These are phyloP conservation scores for Melanotaenia nigrans DNA, from an alignment of 2,797 vertebrate species.

Conservation along the genomic window DNA sequence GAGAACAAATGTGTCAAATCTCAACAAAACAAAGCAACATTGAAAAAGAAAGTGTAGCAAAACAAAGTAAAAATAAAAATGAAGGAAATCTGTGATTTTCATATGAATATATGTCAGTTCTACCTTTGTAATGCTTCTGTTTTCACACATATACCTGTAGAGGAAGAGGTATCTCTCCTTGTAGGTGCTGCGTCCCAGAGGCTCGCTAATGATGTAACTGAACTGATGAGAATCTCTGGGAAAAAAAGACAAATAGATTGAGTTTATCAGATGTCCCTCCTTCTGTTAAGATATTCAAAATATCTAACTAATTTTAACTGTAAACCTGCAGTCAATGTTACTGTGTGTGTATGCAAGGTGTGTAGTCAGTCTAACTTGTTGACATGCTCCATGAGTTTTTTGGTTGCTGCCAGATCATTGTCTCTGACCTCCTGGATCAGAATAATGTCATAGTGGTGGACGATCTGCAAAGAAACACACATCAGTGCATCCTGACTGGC, in stretches of 20 bases:
- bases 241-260: slow-evolving; percentile 23
- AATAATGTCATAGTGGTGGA: slow-evolving; percentile 87
- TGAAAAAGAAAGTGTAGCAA: too few relatives aligned
- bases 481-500: not conserved
- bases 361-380: slow-evolving; percentile 82
- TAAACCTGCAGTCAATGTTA: not conserved
- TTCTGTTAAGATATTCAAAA: too few relatives aligned
- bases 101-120: too few relatives aligned
- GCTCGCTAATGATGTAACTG: slow-evolving; percentile 84
- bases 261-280: too few relatives aligned
- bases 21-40: too few relatives aligned
- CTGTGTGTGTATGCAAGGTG: rapidly evolving
- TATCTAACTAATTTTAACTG: not conserved
- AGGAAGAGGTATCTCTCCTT: slow-evolving; percentile 93
- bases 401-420: slow-evolving; percentile 86
- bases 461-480: slow-evolving; percentile 78
- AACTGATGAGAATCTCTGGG: slow-evolving; percentile 65
- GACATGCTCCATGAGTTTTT: slow-evolving; percentile 85
- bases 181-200: slow-evolving; percentile 88
- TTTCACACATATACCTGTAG: slow-evolving; percentile 85
- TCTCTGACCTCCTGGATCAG: slow-evolving; percentile 95
- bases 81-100: too few relatives aligned
- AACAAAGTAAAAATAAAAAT: too few relatives aligned
- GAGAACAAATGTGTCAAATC: too few relatives aligned
- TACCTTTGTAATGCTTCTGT: too few relatives aligned